phyloP scores from a whole-genome alignment of 2,797 vertebrate genomes.

The Echiichthys vipera region DNA sequence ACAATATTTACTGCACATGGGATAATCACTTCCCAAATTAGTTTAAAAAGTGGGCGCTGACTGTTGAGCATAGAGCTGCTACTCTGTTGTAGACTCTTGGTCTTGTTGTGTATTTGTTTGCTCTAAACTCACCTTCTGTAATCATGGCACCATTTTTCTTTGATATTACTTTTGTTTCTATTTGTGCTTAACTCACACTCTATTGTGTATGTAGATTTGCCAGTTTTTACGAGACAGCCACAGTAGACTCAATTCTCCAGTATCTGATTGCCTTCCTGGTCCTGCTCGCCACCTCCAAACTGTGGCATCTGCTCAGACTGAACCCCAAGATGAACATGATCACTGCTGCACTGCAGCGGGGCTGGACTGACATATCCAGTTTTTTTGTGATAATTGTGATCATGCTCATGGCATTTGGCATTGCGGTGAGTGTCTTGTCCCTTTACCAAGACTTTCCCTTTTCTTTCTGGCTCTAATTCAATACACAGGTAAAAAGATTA shows the following conservation, averaged over 20 bases:
- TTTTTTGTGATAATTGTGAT: slow-evolving; percentile 87
- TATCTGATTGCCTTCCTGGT: slow-evolving; percentile 93
- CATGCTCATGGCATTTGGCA: slow-evolving; percentile 90
- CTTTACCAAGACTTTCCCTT: not conserved
- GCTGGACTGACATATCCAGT: slow-evolving; percentile 90
- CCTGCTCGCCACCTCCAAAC: slow-evolving; percentile 90
- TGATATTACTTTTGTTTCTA: not conserved
- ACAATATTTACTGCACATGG: too few species aligned
- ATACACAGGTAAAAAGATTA: not conserved
- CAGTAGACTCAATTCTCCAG: slow-evolving; percentile 86
- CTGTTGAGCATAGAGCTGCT: not conserved
- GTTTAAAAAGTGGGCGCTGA: too few species aligned
- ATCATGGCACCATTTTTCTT: not conserved
- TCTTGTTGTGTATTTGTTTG: not conserved
- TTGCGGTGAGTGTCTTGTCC: slow-evolving; percentile 81
- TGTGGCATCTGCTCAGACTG: slow-evolving; percentile 93
- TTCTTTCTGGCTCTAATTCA: not conserved
- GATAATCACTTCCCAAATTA: too few species aligned
- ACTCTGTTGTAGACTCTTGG: not conserved
- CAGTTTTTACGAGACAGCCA: slow-evolving; percentile 90
- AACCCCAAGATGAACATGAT: slow-evolving; percentile 93
- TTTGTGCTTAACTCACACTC: not conserved
- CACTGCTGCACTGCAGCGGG: slow-evolving; percentile 87
- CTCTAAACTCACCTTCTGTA: not conserved
- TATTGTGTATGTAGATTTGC: slow-evolving; percentile 78